Conservation (phyloP, 1,140 invertebrate genomes). For the Sitobion miscanthi region DNA sequence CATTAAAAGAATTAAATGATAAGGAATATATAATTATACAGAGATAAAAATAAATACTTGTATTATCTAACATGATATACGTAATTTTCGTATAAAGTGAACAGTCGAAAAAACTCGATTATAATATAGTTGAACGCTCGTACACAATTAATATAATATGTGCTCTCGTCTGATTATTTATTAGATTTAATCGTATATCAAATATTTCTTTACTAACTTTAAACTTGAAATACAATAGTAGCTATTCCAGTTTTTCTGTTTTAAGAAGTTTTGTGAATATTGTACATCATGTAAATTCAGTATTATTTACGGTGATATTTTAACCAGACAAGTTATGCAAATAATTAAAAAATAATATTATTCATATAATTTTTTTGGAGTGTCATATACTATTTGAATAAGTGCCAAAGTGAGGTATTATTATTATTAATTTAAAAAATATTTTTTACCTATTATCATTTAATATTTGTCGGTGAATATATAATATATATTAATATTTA, state of each 20-base stretch:
- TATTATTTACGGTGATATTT: background rate
- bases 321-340: background rate
- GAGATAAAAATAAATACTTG: constrained; percentile 11
- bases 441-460: background rate
- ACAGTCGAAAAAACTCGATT: background rate
- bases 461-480: no score
- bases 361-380: no score
- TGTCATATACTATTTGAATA: background rate
- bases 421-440: background rate
- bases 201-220: background rate
- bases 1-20: constrained; percentile 6
- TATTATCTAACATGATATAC: constrained; percentile 17
- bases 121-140: background rate
- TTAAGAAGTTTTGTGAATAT: background rate
- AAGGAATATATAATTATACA: background rate
- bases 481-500: background rate
- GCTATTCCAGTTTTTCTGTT: background rate
- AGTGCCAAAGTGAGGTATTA: background rate
- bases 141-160: background rate
- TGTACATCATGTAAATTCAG: background rate
- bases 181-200: background rate
- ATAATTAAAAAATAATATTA: background rate
- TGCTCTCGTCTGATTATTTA: background rate
- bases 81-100: background rate
- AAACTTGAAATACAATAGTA: background rate